These are phyloP conservation scores for Oceanites oceanicus DNA, from an alignment of 2,113 vertebrate genomes.

Conservation along the genomic window DNA sequence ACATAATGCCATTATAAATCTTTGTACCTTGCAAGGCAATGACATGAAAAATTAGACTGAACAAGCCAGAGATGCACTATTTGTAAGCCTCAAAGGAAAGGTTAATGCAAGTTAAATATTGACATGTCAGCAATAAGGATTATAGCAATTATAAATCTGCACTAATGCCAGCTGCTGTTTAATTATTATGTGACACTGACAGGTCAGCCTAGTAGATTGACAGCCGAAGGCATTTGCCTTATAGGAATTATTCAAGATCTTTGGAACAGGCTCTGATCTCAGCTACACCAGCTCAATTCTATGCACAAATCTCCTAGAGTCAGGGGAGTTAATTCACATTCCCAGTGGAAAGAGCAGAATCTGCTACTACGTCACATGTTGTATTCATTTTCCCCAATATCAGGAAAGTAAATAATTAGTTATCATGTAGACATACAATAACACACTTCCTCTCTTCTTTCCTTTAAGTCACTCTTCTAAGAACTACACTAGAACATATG, in stretches of 20 bases:
- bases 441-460: neutral
- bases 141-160: constrained; percentile 77
- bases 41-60: constrained; percentile 78
- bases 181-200: constrained; percentile 70
- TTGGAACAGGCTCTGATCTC: constrained; percentile 1
- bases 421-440: neutral
- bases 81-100: constrained; percentile 79
- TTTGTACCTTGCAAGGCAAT: constrained; percentile 68
- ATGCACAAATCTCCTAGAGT: neutral
- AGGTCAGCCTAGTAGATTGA: constrained; percentile 56
- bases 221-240: constrained; percentile 47
- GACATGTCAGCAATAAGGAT: constrained; percentile 80
- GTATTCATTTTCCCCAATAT: neutral
- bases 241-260: constrained; percentile 23
- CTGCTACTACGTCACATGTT: neutral
- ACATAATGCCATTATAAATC: constrained; percentile 74
- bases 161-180: constrained; percentile 61
- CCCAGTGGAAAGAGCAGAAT: neutral
- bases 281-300: neutral
- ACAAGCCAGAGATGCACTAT: constrained; percentile 68
- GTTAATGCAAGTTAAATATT: constrained; percentile 84
- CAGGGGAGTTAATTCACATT: neutral
- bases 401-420: neutral
- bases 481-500: neutral
- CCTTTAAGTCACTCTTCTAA: neutral